phyloP scores from a whole-genome alignment of 2,113 vertebrate genomes.

The Harpagus bidentatus region DNA sequence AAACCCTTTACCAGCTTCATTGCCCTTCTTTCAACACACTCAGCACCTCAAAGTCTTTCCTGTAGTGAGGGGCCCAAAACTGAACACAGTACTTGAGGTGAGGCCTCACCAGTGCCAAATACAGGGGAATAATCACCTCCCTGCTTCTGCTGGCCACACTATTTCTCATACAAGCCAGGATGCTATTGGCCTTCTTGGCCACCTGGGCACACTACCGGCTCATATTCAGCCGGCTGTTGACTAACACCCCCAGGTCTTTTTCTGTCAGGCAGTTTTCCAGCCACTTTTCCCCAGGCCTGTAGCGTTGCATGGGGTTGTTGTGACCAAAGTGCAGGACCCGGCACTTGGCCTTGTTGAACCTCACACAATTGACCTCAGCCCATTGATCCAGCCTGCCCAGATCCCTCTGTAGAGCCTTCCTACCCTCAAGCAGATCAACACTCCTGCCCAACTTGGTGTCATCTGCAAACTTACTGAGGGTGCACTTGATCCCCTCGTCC shows the following conservation, averaged over 20 bases:
- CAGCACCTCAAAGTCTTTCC: background rate
- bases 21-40: background rate
- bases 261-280: background rate
- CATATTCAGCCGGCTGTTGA: background rate
- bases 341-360: background rate
- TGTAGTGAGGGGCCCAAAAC: background rate
- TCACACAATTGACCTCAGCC: background rate
- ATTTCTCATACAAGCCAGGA: background rate
- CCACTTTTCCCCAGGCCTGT: background rate
- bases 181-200: background rate
- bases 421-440: background rate
- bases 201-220: background rate
- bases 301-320: rapidly evolving
- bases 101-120: background rate
- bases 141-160: background rate
- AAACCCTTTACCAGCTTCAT: background rate
- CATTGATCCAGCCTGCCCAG: background rate
- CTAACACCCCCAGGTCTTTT: background rate
- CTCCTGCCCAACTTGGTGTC: background rate
- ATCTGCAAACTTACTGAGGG: background rate
- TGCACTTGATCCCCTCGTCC: background rate
- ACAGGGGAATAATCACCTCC: background rate
- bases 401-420: background rate
- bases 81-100: background rate
- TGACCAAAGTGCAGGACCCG: too few species aligned